These are phyloP conservation scores for Peromyscus attwateri DNA, from an alignment of 2,797 vertebrate species.

Conservation along the genomic window DNA sequence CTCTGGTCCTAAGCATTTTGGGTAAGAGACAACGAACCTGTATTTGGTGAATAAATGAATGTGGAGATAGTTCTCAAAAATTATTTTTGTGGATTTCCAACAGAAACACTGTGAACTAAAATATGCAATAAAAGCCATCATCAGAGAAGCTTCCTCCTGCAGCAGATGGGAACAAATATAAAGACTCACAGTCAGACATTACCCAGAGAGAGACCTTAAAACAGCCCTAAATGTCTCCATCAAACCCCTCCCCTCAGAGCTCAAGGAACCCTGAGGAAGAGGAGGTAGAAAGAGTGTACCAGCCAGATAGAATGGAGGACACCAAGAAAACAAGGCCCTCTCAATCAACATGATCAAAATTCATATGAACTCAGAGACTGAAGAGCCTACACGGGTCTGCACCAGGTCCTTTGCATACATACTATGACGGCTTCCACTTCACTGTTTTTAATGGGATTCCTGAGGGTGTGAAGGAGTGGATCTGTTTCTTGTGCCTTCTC, in stretches of 20 bases:
- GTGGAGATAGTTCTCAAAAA: not conserved
- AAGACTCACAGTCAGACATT: not conserved
- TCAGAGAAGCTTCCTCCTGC: not conserved
- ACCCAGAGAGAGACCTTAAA: not conserved
- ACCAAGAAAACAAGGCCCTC: not conserved
- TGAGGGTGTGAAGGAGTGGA: not conserved
- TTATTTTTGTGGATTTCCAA: conserved; percentile 26
- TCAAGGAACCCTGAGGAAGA: not conserved
- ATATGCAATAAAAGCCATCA: not conserved
- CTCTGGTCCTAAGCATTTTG: not conserved
- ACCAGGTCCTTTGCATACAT: not conserved
- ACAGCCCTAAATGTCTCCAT: not conserved
- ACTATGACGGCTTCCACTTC: not conserved
- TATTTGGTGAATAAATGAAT: conserved; percentile 41
- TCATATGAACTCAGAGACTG: not conserved
- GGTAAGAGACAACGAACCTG: not conserved
- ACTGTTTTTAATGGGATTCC: not conserved
- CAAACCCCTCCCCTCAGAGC: not conserved
- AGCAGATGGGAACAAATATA: not conserved
- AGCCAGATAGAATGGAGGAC: not conserved
- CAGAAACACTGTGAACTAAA: conserved; percentile 14
- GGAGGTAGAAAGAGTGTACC: not conserved
- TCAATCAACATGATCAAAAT: not conserved
- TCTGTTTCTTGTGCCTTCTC: not conserved
- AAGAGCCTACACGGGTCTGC: not conserved